Evolutionary conservation across 1,140 invertebrate genomes (phyloP).

Genomic region (Hylaeus volcanicus): DNA sequence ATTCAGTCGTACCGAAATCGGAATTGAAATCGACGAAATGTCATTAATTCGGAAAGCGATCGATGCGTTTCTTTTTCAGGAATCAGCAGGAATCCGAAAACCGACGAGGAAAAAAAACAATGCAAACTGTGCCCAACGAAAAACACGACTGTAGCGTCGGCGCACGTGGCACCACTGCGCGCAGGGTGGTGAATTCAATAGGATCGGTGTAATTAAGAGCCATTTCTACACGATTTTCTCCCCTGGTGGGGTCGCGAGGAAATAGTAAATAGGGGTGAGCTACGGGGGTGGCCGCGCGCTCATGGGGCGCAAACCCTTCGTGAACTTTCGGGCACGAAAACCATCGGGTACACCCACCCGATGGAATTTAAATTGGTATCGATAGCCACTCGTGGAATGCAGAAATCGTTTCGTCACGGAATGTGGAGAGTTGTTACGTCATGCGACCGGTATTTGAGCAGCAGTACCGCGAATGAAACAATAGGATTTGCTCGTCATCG

Average conservation of each 20-base stretch:
- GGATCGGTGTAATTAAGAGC: slow-evolving; percentile 81
- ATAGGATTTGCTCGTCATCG: neutral
- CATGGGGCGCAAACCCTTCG: slow-evolving; percentile 42
- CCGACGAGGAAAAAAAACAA: neutral
- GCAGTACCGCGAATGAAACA: neutral
- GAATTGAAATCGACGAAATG: neutral
- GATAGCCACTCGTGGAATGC: slow-evolving; percentile 57
- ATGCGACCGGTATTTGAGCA: slow-evolving; percentile 7
- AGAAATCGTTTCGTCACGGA: slow-evolving; percentile 61
- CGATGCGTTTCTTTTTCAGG: neutral
- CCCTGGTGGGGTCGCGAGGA: slow-evolving; percentile 58
- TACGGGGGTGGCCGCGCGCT: slow-evolving; percentile 42
- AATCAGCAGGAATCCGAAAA: slow-evolving; percentile 2
- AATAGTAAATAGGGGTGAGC: slow-evolving; percentile 75
- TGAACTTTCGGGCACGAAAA: slow-evolving; percentile 31
- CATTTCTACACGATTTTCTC: slow-evolving; percentile 79
- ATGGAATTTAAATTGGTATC: slow-evolving; percentile 73
- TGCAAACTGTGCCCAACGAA: slow-evolving; percentile 43
- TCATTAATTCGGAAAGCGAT: neutral
- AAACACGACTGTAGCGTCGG: slow-evolving; percentile 69
- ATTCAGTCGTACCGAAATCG: neutral
- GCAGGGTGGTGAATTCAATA: slow-evolving; percentile 74
- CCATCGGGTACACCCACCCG: slow-evolving; percentile 37
- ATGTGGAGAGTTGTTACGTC: slow-evolving; percentile 43
- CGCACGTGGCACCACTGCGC: slow-evolving; percentile 69